Evolutionary conservation across 2,888 invertebrate species (phyloP), one percentile per base, ranked within the genome.

Genomic region (Therioaphis trifolii): DNA sequence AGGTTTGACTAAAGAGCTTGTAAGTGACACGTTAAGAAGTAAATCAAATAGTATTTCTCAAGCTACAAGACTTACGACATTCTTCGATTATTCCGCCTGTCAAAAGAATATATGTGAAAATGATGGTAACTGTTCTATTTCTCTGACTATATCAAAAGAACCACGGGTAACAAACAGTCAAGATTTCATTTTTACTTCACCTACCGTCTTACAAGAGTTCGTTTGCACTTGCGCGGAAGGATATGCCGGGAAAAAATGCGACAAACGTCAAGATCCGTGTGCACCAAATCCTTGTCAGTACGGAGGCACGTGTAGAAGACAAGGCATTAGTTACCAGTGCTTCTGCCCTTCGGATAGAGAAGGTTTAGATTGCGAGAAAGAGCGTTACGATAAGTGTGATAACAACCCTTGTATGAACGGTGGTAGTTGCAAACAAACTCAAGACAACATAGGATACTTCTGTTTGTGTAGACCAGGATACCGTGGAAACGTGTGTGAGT

Each of bases 381-480:
- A 96, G 88, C 91, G 93, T 86, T 94, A 95, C 49, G 95, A 96
- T 87, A 94, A 93, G 0, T 97, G 97, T 88, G 93, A 93, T 76
- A 93, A 92, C 76, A 94, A 94, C 87, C 96, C 96, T 0, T 97
- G 97, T 88, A 92, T 93, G 87, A 97, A 97, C 88, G 96, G 96
- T 12, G 97, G 97, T 2, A 95, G 96, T 0, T 97, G 97, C 87
- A 93, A 95, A 86, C 95, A 95, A 88, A 95, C 95, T 87, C 93
- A 94, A 0, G 96, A 96, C 87, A 94, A 94, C 71, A 94, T 94
- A 43, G 94, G 95, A 46, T 97, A 95, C 91, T 96, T 96, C 89
- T 98, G 98, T 87, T 90, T 96, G 1, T 98, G 98, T 88, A 92
- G 96, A 2, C 94, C 96, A 2, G 97, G 97, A 0, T 98, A 95